Conservation (phyloP, 2,113 vertebrate species). For the Empidonax traillii region DNA sequence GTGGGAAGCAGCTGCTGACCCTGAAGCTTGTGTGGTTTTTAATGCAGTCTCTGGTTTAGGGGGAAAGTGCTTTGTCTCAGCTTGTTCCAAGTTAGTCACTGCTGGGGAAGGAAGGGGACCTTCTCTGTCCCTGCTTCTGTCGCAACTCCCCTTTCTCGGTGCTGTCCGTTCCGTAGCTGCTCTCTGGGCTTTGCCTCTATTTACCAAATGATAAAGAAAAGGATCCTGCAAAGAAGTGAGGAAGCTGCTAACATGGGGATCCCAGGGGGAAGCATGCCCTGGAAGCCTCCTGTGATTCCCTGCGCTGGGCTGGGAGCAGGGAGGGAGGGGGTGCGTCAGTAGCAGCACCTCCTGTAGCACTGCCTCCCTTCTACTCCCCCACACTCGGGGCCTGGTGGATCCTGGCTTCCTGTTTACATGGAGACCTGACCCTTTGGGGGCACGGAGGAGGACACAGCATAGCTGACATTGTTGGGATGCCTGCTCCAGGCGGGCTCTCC, state of each 20-base stretch:
- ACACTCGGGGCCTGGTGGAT: accelerated
- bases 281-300: not conserved
- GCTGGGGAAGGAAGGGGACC: not conserved
- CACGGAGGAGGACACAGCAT: not conserved
- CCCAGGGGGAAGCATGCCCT: accelerated
- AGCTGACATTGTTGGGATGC: slow-evolving; percentile 31
- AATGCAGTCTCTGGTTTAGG: not conserved
- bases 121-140: accelerated
- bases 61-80: not conserved
- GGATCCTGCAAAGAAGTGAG: not conserved
- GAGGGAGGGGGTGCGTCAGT: not conserved
- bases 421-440: not conserved
- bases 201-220: not conserved
- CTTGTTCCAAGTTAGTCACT: not conserved
- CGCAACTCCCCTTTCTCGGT: not conserved
- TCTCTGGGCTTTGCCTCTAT: not conserved
- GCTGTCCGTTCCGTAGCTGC: not conserved
- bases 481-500: not conserved
- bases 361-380: not conserved
- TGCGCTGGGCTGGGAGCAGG: not conserved
- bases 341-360: not conserved
- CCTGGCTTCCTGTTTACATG: not conserved
- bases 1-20: not conserved
- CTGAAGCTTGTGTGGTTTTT: not conserved
- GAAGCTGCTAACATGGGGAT: accelerated